phyloP scores from a whole-genome alignment of 2,113 vertebrate species.

The Hystrix cristata region DNA sequence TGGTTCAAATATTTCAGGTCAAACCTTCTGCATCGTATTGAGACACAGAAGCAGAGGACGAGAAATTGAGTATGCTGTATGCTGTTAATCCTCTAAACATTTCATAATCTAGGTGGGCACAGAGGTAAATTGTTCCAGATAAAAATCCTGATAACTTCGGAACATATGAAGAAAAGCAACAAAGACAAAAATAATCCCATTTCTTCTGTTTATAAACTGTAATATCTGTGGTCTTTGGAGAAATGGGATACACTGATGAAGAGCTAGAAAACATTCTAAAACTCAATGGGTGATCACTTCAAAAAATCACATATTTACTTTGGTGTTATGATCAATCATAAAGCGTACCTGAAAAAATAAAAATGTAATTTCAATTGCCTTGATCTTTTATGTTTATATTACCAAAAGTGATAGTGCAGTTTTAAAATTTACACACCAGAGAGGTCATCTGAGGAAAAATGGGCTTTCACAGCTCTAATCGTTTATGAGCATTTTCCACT shows the following conservation, averaged over 20 bases:
- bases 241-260: slow-evolving; percentile 73
- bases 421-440: slow-evolving; percentile 70
- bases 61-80: slow-evolving; percentile 64
- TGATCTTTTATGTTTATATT: slow-evolving; percentile 72
- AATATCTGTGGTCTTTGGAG: not conserved
- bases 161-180: slow-evolving; percentile 76
- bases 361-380: slow-evolving; percentile 74
- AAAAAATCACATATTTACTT: slow-evolving; percentile 76
- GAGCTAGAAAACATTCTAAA: slow-evolving; percentile 77
- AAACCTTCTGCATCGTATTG: slow-evolving; percentile 69
- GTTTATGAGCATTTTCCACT: not conserved
- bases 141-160: slow-evolving; percentile 63
- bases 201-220: slow-evolving; percentile 65
- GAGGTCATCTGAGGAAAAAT: slow-evolving; percentile 68
- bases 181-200: slow-evolving; percentile 74
- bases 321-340: slow-evolving; percentile 72
- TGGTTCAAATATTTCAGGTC: slow-evolving; percentile 62
- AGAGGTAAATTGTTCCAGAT: slow-evolving; percentile 70
- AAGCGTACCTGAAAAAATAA: slow-evolving; percentile 73
- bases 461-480: slow-evolving; percentile 15
- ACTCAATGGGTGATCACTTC: slow-evolving; percentile 77
- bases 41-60: slow-evolving; percentile 62
- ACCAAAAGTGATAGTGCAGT: slow-evolving; percentile 57
- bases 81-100: slow-evolving; percentile 62
- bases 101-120: slow-evolving; percentile 77